phyloP scores from a whole-genome alignment of 2,888 invertebrate genomes.

The Drosophila falleni region DNA sequence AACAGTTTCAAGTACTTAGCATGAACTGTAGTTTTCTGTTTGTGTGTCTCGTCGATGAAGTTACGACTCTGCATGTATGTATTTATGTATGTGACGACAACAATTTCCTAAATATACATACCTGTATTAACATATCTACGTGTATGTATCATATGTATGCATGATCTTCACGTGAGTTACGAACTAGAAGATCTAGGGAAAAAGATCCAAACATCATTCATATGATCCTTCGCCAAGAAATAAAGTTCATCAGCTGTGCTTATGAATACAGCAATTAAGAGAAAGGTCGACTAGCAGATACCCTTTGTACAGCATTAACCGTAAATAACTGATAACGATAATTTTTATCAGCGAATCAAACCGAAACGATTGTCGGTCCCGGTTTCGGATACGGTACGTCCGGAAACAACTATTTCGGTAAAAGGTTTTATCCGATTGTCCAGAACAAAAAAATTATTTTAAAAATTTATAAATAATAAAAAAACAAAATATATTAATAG shows the following conservation, averaged over 20 bases:
- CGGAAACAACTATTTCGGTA: no score
- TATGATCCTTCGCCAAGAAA: not conserved
- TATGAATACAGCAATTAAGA: not conserved
- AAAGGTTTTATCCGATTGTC: no score
- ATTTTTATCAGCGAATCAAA: no score
- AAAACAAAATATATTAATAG: no score
- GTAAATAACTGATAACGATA: not conserved
- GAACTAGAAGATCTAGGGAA: slow-evolving; percentile 20
- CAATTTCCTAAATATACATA: slow-evolving; percentile 46
- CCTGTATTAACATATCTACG: slow-evolving; percentile 39
- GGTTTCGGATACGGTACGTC: no score
- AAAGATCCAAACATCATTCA: slow-evolving; percentile 7
- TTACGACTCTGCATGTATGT: slow-evolving; percentile 13
- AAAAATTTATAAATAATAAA: no score
- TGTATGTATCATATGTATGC: not conserved
- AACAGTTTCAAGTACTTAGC: slow-evolving; percentile 62
- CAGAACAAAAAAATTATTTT: no score
- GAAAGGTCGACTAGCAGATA: not conserved
- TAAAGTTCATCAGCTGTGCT: not conserved
- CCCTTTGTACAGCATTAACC: not conserved
- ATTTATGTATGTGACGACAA: slow-evolving; percentile 33
- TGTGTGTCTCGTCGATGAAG: slow-evolving; percentile 31
- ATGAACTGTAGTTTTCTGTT: slow-evolving; percentile 54
- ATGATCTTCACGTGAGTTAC: slow-evolving; percentile 11
- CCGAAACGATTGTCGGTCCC: no score